Base-by-base conservation (phyloP, 2,797 vertebrate species). In the Enteromius trimaculatus region DNA sequence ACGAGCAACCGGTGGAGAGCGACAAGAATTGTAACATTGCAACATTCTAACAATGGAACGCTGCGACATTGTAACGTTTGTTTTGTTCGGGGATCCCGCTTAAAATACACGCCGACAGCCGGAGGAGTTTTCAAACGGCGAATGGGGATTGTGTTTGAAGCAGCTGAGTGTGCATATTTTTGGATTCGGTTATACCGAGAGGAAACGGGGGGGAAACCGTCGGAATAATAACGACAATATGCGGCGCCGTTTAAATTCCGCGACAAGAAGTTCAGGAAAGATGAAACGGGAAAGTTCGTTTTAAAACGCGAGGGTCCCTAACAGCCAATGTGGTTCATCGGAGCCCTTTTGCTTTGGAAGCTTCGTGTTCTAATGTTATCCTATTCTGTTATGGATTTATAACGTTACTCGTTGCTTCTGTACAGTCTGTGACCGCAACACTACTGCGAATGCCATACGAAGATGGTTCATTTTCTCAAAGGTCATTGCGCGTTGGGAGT, bases 121-220 rank as follows among this genome's bases (percentile, higher is more conserved):
- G 62, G 17, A 74, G 58, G 82, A 81, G 23, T 26, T 83, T 64
- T 19, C 21, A 31, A 60, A 79, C 23, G 19, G 86, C 64, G 47
- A 29, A 26, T 47, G 80, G 87, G 77, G 74, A 79, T 82, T 77
- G 64, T 76, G 23, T 53, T 68, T 79, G 68, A 85, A 87, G 84
- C 62, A 85, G 91, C 92, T 92, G 94, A 93, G 89, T 90, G 86
- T 44, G 91, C 92, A 90, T 87, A 87, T 92, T 92, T 86, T 78
- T 77, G 84, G 87, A 84, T 79, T 84, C 80, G 69, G 81, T 80
- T 84, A 55, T 75, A 81, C 80, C 85, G 85, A 84, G 81, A 84
- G 81, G 78, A 87, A 81, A 79, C 82, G 70, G 6, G 72, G 81
- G 39, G 26, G 6, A 85, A 84, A n/a, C 72, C 76, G 70, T 71